These are phyloP conservation scores for Pollimyrus isidori DNA, from an alignment of 2,113 vertebrate species.

Conservation along the genomic window DNA sequence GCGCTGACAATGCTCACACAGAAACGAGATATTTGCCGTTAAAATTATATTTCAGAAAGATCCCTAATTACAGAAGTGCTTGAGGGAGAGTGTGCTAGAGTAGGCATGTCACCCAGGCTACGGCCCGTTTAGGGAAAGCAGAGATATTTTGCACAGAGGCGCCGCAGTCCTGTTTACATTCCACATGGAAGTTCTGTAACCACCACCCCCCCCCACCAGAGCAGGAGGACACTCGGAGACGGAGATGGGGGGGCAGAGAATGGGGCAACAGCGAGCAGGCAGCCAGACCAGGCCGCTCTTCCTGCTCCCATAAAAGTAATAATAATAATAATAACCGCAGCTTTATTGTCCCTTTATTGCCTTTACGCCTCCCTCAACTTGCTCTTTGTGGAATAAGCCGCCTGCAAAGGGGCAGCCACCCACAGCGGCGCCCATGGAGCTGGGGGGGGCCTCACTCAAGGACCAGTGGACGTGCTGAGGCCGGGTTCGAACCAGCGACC, in stretches of 20 bases:
- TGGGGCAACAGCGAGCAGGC: not conserved
- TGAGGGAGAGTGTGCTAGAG: not conserved
- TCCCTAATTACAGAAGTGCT: not conserved
- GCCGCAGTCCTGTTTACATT: conserved; percentile 16
- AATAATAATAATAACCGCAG: too few species aligned
- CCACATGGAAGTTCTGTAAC: not conserved
- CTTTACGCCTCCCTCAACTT: too few species aligned
- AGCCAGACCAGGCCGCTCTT: not conserved
- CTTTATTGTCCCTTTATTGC: too few species aligned
- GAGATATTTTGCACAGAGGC: conserved; percentile 6
- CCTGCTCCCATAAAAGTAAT: not conserved
- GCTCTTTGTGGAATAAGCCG: too few species aligned
- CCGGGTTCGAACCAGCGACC: too few species aligned
- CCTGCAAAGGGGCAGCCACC: too few species aligned
- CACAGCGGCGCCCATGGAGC: too few species aligned
- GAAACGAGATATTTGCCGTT: not conserved
- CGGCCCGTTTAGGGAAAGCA: not conserved
- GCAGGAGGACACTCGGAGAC: not conserved
- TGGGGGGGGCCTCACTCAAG: too few species aligned
- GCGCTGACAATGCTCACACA: not conserved
- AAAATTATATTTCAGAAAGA: not conserved
- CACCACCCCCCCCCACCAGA: not conserved
- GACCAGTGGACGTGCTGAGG: too few species aligned
- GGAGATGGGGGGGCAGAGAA: not conserved
- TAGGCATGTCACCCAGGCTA: not conserved